Percentiles rank a stretch among this genome's conserved stretches.
Evolutionary conservation across 2,113 vertebrate genomes (phyloP).

Genomic region (Todiramphus saurophagus): DNA sequence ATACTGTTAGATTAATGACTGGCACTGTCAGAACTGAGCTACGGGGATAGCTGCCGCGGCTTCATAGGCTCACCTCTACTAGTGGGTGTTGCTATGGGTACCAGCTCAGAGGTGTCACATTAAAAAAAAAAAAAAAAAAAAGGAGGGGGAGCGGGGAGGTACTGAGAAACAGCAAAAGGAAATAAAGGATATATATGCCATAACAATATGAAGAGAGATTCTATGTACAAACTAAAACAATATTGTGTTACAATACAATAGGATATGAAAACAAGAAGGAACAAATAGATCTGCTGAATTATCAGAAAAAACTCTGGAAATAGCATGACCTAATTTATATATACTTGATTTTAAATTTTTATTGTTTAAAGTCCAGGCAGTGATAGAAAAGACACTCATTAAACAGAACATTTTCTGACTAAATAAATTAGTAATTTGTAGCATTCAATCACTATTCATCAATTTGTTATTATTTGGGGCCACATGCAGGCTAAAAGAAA

Average conservation of each 20-base stretch:
- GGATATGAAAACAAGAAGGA: slow-evolving; percentile 9
- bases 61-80: slow-evolving; percentile 40
- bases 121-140: background rate
- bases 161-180: slow-evolving; percentile 59
- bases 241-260: background rate
- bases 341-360: background rate
- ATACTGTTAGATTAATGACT: slow-evolving; percentile 66
- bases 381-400: background rate
- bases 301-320: slow-evolving; percentile 45
- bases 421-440: background rate
- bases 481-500: background rate
- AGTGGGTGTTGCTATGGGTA: slow-evolving; percentile 79
- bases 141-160: background rate
- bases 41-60: background rate
- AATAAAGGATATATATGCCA: slow-evolving; percentile 29
- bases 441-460: background rate
- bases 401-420: background rate
- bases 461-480: background rate
- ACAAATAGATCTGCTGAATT: slow-evolving; percentile 21
- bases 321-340: background rate
- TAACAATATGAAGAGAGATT: slow-evolving; percentile 62
- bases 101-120: slow-evolving; percentile 73
- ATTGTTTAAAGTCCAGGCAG: background rate
- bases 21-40: slow-evolving; percentile 59
- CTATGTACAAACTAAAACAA: background rate